Evolutionary conservation across 2,888 invertebrate species (phyloP).

Genomic region (Campoplex nolae): DNA sequence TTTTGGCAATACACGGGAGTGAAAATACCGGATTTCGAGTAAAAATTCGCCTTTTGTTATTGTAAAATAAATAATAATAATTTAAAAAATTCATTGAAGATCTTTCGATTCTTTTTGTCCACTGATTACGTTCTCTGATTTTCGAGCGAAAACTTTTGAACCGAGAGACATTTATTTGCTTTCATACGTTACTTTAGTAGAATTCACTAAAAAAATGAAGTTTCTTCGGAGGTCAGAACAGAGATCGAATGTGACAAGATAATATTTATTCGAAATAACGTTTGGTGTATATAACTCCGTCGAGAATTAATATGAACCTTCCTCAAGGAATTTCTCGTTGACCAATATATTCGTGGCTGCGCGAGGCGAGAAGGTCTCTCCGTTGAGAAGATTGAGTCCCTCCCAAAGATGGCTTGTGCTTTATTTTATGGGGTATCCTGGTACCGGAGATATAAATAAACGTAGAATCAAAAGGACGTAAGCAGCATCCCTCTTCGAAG

Average conservation of each 20-base stretch:
- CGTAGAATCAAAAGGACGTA: slow-evolving; percentile 4
- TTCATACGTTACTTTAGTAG: background rate
- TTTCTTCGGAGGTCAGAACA: background rate
- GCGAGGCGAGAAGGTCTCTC: slow-evolving; percentile 45
- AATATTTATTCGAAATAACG: background rate
- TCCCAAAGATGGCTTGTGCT: slow-evolving; percentile 39
- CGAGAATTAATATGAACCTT: slow-evolving; percentile 5
- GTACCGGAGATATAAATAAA: slow-evolving; percentile 36
- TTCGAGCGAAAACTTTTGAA: too few species aligned
- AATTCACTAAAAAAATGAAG: background rate
- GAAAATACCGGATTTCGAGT: too few species aligned
- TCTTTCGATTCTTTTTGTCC: background rate
- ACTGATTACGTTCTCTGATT: too few species aligned
- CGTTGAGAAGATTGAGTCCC: slow-evolving; percentile 59
- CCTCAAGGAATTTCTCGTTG: slow-evolving; percentile 37
- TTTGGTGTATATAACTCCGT: background rate
- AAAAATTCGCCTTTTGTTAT: too few species aligned
- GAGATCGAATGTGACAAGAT: background rate
- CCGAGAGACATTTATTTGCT: background rate
- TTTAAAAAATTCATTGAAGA: background rate
- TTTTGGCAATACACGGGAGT: too few species aligned
- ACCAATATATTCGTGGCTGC: slow-evolving; percentile 29
- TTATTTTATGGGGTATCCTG: slow-evolving; percentile 53
- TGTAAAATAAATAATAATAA: too few species aligned
- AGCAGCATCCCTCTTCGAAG: background rate